These are phyloP conservation scores for Pachyuromys duprasi DNA, from an alignment of 2,797 vertebrate species.

Conservation along the genomic window DNA sequence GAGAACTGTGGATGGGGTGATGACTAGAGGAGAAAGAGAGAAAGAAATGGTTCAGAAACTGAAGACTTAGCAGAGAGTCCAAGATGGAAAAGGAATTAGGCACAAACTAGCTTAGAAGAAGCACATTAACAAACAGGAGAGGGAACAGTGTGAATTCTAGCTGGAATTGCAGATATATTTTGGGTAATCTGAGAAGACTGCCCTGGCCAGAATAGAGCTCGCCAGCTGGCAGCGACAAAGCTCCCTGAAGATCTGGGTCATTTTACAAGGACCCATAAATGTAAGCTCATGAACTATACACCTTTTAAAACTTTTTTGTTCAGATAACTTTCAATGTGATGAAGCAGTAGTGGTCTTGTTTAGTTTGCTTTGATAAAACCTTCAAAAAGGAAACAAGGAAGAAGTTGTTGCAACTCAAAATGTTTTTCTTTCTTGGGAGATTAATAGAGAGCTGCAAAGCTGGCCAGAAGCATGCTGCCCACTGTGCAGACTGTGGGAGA, in stretches of 20 bases:
- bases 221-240: neutral
- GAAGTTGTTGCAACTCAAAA: conserved; percentile 15
- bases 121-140: neutral
- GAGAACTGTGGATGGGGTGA: neutral
- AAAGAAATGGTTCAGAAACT: neutral
- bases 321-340: conserved; percentile 12
- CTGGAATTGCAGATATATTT: neutral
- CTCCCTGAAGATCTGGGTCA: neutral
- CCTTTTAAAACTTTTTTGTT: neutral
- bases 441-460: conserved; percentile 4
- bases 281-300: neutral
- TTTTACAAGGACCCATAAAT: neutral
- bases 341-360: conserved; percentile 31
- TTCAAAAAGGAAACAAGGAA: conserved; percentile 55
- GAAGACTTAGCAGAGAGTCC: neutral
- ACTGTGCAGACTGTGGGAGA: neutral
- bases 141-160: neutral
- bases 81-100: neutral
- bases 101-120: neutral
- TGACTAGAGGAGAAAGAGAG: neutral
- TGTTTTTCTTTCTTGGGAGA: conserved; percentile 56
- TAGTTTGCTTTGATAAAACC: conserved; percentile 61
- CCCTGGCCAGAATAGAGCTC: neutral
- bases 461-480: rapidly evolving
- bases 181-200: neutral